Evolutionary conservation across 2,113 vertebrate species (phyloP).

Genomic region (Montifringilla adamsi): DNA sequence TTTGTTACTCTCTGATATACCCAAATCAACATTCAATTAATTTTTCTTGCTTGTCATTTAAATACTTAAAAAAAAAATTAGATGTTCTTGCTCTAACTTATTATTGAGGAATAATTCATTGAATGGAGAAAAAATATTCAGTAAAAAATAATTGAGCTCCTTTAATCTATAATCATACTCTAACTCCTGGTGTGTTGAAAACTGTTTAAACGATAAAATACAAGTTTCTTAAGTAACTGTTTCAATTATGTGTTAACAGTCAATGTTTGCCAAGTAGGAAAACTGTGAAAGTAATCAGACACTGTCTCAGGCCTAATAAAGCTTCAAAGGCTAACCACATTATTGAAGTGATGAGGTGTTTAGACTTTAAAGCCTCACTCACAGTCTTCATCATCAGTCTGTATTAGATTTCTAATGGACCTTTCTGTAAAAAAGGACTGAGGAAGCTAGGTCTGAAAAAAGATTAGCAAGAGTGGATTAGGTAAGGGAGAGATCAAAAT

Average conservation of each 20-base stretch:
- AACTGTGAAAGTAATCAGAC: conserved; percentile 23
- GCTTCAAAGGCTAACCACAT: conserved; percentile 25
- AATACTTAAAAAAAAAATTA: neutral
- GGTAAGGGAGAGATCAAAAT: neutral
- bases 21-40: neutral
- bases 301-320: conserved; percentile 31
- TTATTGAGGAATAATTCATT: neutral
- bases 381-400: neutral
- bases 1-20: neutral
- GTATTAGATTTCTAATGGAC: neutral
- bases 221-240: neutral
- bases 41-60: neutral
- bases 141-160: neutral
- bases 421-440: neutral
- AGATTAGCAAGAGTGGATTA: neutral
- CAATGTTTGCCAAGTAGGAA: conserved; percentile 13
- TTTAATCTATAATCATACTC: neutral
- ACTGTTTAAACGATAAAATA: neutral
- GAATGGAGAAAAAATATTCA: neutral
- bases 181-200: neutral
- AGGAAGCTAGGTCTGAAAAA: neutral
- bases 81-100: neutral
- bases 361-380: conserved; percentile 14
- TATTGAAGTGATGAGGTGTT: conserved; percentile 49
- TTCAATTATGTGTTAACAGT: conserved; percentile 34